Percentiles rank a stretch among this genome's conserved stretches.
These are phyloP conservation scores for Ispidina lecontei DNA, from an alignment of 2,797 vertebrate species.

Conservation along the genomic window DNA sequence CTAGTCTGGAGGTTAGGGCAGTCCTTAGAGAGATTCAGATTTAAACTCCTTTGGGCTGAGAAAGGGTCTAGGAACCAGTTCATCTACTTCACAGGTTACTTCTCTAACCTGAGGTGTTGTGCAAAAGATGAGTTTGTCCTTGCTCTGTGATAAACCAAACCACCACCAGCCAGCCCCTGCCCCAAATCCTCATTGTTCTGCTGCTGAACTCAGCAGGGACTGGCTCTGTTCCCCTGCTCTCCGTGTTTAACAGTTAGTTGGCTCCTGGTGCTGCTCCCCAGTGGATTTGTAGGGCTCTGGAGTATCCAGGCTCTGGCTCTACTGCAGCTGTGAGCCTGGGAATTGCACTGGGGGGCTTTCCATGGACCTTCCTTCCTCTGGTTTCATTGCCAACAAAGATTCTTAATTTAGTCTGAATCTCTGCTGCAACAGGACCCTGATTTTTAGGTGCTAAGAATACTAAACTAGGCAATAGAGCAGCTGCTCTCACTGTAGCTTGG, in stretches of 20 bases:
- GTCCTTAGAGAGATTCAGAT: background rate
- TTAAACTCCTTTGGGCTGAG: conserved; percentile 25
- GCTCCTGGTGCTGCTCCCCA: background rate
- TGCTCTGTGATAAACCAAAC: background rate
- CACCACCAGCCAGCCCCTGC: background rate
- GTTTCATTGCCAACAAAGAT: background rate
- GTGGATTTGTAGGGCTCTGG: background rate
- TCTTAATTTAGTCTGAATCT: background rate
- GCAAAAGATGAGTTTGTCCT: background rate
- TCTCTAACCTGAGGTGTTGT: background rate
- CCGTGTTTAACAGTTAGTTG: background rate
- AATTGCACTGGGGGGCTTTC: background rate
- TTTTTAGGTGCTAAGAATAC: background rate
- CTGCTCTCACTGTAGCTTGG: background rate
- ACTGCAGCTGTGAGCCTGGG: background rate
- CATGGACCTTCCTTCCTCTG: background rate
- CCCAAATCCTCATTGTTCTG: background rate
- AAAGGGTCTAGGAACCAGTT: conserved; percentile 37
- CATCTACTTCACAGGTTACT: background rate
- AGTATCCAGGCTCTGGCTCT: background rate
- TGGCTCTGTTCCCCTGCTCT: background rate
- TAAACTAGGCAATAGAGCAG: background rate
- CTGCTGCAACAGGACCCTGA: background rate
- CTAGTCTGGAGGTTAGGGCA: background rate
- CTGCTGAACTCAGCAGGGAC: background rate